Conservation (phyloP, 2,888 invertebrate genomes). For the Papilio elwesi region DNA sequence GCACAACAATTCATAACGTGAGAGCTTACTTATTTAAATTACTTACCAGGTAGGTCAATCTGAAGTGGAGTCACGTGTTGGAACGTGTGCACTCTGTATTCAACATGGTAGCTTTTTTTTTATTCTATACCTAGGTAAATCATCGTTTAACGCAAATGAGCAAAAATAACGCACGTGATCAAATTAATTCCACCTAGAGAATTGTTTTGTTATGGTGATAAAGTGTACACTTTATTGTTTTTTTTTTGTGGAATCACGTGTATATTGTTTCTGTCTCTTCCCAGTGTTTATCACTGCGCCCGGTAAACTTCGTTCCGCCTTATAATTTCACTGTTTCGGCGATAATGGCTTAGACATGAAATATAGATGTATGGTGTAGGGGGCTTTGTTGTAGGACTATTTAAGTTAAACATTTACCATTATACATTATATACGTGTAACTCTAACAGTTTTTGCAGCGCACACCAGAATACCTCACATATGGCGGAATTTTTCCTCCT, state of each 20-base stretch:
- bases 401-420: no score
- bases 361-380: no score
- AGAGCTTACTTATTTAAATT: not conserved
- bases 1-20: not conserved
- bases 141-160: not conserved
- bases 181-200: conserved; percentile 5
- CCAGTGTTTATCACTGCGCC: no score
- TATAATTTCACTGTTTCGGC: no score
- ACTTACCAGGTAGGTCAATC: no score
- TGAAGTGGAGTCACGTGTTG: not conserved
- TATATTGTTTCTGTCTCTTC: not conserved
- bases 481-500: no score
- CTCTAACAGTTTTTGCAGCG: no score
- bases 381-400: no score
- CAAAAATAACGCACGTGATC: not conserved
- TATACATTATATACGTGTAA: no score
- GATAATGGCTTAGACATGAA: no score
- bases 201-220: not conserved
- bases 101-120: not conserved
- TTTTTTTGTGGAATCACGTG: conserved; percentile 1
- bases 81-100: not conserved
- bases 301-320: no score
- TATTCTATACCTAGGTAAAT: not conserved
- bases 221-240: not conserved
- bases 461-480: no score